Evolutionary conservation across 35 echinoderm and acorn worm species (phyloP), one percentile per base, ranked within the genome.

Genomic region (Anneissia japonica): DNA sequence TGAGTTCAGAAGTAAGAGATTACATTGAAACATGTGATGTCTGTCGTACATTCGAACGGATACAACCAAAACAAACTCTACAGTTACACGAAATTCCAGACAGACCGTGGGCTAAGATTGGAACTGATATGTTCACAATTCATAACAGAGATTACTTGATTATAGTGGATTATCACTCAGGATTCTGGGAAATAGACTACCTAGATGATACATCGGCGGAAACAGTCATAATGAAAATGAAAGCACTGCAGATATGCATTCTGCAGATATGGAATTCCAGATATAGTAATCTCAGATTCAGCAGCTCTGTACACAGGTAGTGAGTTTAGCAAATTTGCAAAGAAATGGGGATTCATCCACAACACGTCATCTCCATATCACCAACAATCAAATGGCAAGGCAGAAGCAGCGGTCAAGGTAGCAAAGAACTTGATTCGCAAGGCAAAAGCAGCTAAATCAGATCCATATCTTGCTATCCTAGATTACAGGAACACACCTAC

Each of bases 401-500:
- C 37, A 40, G 83, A 86, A 34, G 73, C 75, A 75, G 83, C 77
- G 10, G 84, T 86, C 13, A 86, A 81, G 73, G 79, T 37, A 30
- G 77, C 45, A 0, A 91, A 91, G n/a, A 37, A 38, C 32, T 7
- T 81, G 29, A 28, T 84, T 21, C 72, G 32, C 36, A 84, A 77
- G 80, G 82, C 89, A 34, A 79, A 79, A 73, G 34, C 19, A 28
- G 89, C 85, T 38, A 77, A 46, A 37, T 39, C 83, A 64, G 88
- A 94, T 37, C 88, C 84, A 79, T 88, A 89, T 34, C 38, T 95
- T 13, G 82, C 89, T 1, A 74, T 95, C 0, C 39, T 95, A 35
- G 85, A 81, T 75, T 81, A 91, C 64, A 37, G 93, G 0, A 95
- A 95, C 51, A 95, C 93, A 4, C 93, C 93, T 56, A 46, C 85